Evolutionary conservation across 2,888 invertebrate genomes (phyloP).

Genomic region (Cloeon dipterum): DNA sequence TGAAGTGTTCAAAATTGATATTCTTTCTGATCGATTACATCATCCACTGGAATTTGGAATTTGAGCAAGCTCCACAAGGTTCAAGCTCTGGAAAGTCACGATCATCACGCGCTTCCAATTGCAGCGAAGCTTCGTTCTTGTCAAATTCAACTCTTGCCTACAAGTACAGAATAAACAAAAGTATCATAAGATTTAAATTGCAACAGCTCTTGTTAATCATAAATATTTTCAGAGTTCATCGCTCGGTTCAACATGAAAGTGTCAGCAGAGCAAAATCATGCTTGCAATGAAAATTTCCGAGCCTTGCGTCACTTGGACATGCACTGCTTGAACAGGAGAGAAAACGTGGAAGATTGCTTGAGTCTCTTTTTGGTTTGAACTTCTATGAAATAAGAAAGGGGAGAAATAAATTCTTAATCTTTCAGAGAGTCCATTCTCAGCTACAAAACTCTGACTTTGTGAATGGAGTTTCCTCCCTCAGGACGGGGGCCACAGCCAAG

Average conservation of each 20-base stretch:
- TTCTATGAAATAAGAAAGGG: no score
- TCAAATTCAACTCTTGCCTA: no score
- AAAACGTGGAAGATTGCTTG: background rate
- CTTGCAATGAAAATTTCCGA: conserved; percentile 1
- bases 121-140: no score
- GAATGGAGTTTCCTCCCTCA: background rate
- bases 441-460: background rate
- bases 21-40: background rate
- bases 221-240: background rate
- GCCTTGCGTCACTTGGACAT: background rate
- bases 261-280: background rate
- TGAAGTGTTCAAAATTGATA: background rate
- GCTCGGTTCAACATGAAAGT: background rate
- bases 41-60: background rate
- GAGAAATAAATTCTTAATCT: no score
- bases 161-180: no score
- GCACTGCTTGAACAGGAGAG: background rate
- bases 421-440: background rate
- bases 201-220: no score
- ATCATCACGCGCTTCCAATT: no score
- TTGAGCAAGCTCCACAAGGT: no score
- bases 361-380: background rate
- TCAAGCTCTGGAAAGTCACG: no score
- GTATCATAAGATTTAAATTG: no score
- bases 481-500: background rate